Conservation (phyloP, 2,888 invertebrate genomes). For the Platerodrilus igneus region DNA sequence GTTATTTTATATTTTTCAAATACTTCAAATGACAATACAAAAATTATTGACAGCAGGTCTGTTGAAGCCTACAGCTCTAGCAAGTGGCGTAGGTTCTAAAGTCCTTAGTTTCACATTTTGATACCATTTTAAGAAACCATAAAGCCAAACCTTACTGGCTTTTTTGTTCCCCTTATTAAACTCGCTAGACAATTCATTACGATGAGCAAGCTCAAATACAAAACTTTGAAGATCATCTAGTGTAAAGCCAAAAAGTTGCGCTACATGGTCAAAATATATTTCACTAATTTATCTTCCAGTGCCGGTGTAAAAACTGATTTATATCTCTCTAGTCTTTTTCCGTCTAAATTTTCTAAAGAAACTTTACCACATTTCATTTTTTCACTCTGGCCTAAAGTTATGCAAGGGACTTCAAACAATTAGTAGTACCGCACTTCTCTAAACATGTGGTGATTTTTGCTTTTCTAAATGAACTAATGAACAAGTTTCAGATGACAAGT, state of each 20-base stretch:
- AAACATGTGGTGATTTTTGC: too few species aligned
- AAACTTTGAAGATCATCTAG: neutral
- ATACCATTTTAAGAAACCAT: constrained; percentile 8
- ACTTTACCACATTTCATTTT: neutral
- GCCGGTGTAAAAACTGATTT: constrained; percentile 2
- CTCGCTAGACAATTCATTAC: neutral
- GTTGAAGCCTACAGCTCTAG: constrained; percentile 6
- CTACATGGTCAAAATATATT: constrained; percentile 2
- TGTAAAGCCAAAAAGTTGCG: neutral
- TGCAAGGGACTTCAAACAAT: constrained; percentile 3
- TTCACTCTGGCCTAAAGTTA: neutral
- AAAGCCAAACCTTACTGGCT: constrained; percentile 4
- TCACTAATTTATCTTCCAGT: constrained; percentile 1
- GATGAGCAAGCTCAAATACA: constrained; percentile 2
- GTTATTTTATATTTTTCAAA: constrained; percentile 1
- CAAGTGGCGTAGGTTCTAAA: constrained; percentile 11
- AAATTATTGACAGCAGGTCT: neutral
- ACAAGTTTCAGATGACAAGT: too few species aligned
- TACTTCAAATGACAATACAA: constrained; percentile 1
- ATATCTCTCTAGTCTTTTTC: constrained; percentile 1
- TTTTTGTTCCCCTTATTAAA: constrained; percentile 5
- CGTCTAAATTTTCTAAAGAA: neutral
- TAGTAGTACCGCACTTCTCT: too few species aligned
- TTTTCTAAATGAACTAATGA: too few species aligned
- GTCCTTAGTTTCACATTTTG: constrained; percentile 8